A percentile compares a stretch with the other conserved stretches of the same genome.
Conservation (phyloP, 1,140 invertebrate species). For the Paraescarpia echinospica region DNA sequence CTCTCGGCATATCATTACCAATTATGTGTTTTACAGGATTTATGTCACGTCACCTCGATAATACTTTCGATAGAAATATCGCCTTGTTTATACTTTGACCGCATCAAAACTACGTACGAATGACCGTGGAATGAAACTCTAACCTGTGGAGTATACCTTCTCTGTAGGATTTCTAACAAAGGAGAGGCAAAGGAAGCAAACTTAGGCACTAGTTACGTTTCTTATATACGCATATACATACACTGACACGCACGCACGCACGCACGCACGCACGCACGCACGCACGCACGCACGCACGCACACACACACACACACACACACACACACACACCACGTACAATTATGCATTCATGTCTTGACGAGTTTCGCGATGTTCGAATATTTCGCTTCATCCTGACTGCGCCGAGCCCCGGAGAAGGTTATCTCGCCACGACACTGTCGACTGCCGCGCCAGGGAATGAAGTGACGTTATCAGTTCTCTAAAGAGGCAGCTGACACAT, state of each 20-base stretch:
- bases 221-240: background rate
- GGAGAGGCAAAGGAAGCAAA: too few relatives aligned
- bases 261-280: slow-evolving; percentile 20
- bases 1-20: background rate
- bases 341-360: background rate
- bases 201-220: too few relatives aligned
- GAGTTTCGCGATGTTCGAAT: background rate
- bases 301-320: slow-evolving; percentile 14
- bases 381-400: slow-evolving; percentile 7
- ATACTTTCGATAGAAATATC: background rate
- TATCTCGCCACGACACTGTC: background rate
- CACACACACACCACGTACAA: slow-evolving; percentile 19
- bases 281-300: background rate
- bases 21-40: background rate
- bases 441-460: background rate
- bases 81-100: background rate
- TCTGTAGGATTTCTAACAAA: too few relatives aligned
- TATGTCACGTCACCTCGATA: background rate
- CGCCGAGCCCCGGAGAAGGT: background rate
- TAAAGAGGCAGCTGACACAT: background rate
- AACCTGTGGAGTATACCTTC: background rate
- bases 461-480: background rate
- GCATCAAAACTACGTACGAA: background rate
- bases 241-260: background rate
- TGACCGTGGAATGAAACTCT: background rate